Evolutionary conservation across 2,113 vertebrate species (phyloP).

Genomic region (Myanophis thanlyinensis): DNA sequence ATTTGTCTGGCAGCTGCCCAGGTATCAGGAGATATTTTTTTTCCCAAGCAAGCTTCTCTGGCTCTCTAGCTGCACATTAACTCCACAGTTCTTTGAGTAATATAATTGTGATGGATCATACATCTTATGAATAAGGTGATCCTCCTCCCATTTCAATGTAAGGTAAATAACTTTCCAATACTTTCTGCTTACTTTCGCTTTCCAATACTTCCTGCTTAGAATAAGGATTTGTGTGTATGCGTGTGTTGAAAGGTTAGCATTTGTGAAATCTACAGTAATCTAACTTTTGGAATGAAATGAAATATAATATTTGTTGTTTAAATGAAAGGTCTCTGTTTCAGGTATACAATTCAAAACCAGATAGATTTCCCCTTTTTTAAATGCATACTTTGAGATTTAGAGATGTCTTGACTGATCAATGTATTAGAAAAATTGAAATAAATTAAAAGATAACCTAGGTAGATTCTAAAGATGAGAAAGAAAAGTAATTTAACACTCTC

Average conservation of each 20-base stretch:
- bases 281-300: not conserved
- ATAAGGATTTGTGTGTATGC: not conserved
- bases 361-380: not conserved
- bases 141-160: not conserved
- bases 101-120: not conserved
- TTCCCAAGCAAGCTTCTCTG: not conserved
- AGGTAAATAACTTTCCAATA: not conserved
- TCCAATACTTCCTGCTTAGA: not conserved
- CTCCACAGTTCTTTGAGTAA: not conserved
- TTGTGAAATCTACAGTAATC: not conserved
- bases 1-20: not conserved
- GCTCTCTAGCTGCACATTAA: not conserved
- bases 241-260: not conserved
- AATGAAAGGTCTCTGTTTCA: not conserved
- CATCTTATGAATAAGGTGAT: not conserved
- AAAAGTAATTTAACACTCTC: not conserved
- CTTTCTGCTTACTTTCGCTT: not conserved
- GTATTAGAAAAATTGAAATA: not conserved
- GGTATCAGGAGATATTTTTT: not conserved
- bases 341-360: not conserved
- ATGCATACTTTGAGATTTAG: not conserved
- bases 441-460: not conserved
- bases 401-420: not conserved
- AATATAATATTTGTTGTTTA: not conserved
- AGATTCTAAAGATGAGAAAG: not conserved